Base-by-base conservation (phyloP, 2,888 invertebrate species). In the Biston stratarius region DNA sequence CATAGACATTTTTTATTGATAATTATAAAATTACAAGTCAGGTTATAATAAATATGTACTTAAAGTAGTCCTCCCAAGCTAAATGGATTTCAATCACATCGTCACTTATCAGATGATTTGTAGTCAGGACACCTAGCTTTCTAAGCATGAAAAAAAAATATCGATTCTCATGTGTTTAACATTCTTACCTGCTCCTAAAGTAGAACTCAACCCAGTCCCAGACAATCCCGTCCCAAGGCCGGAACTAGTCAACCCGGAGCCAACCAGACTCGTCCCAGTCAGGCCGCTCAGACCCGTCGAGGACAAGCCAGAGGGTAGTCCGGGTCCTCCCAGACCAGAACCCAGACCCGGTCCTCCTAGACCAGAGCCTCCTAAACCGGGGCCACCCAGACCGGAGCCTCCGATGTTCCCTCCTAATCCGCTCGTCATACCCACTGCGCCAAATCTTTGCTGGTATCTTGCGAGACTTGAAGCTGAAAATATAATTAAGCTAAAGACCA, bases 371-470 rank as follows among this genome's bases (percentile, higher is more conserved):
- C 83, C 78, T 0, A 91, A 79, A 45, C 90, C 89, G 44, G 85
- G 75, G 24, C 89, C 87, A 52, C 55, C 85, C 81, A 62, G 83
- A 8, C 67, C 67, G 1, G 62, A 45, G 47, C 55, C 59, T 53
- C 63, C 67, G 1, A 67, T 55, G 59, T 69, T 76, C 5, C 85
- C 79, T 8, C 83, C 78, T 1, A 91, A 79, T 44, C 90, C 89
- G 49, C 84, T 82, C 44, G 88, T 79, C 48, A 91, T 74, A 36
- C 89, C 86, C 8, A 94, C 92, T 5, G 89, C 93, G 6, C 87
- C 96, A 71, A 96, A 96, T 66, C 96, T 92, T 73, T 95, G 95
- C 77, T 95, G 96, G 76, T 96, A 96, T 83, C 96, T 93, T 72
- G 95, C 94, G 52, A 95, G 80, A 51, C 94, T 95, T 71, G 95